A percentile compares a stretch with the other conserved stretches of the same genome.
Evolutionary conservation across 2,113 vertebrate species (phyloP).

Genomic region (Lycocorax pyrrhopterus): DNA sequence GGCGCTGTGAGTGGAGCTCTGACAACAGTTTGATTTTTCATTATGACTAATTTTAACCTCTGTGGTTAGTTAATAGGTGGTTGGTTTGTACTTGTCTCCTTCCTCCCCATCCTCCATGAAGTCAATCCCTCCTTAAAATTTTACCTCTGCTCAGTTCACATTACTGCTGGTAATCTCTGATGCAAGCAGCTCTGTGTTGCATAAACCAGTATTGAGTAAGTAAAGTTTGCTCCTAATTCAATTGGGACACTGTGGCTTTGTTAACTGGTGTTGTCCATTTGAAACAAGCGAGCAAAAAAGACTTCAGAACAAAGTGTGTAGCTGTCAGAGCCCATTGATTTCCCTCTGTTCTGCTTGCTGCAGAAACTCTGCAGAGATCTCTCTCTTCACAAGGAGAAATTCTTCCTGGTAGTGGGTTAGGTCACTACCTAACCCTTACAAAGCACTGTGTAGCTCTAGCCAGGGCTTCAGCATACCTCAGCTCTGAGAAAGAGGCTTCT

Average conservation of each 20-base stretch:
- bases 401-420: neutral
- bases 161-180: neutral
- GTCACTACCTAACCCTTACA: neutral
- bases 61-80: neutral
- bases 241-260: neutral
- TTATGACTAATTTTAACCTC: neutral
- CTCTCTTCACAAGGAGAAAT: neutral
- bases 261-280: neutral
- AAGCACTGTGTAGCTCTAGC: neutral
- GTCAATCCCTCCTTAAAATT: neutral
- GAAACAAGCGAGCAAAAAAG: neutral
- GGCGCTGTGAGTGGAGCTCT: neutral
- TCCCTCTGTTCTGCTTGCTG: neutral
- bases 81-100: neutral
- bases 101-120: neutral
- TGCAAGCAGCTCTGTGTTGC: neutral
- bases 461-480: neutral
- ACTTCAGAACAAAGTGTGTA: neutral
- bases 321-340: neutral
- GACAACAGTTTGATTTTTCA: neutral
- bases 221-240: neutral
- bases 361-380: neutral
- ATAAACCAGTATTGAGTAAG: neutral
- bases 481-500: neutral
- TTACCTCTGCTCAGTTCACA: neutral